phyloP scores from a whole-genome alignment of 2,888 invertebrate genomes.

The Alloscopus bannaensis region DNA sequence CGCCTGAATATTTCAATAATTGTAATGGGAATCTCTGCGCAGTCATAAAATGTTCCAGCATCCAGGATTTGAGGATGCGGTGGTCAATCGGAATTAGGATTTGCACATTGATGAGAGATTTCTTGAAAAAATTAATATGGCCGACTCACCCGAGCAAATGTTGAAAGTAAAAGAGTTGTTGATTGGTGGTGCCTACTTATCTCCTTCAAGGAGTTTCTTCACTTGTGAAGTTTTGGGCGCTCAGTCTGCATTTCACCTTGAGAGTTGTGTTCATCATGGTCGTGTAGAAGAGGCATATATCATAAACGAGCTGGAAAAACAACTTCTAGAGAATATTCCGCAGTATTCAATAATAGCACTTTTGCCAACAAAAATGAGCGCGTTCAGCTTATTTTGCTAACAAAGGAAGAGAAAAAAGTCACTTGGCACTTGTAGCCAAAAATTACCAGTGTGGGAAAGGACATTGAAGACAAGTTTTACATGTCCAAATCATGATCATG shows the following conservation, averaged over 20 bases:
- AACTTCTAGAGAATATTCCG: not conserved
- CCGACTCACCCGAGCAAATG: not conserved
- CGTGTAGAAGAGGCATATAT: not conserved
- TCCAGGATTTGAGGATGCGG: constrained; percentile 2
- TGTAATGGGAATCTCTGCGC: not conserved
- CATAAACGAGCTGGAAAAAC: not conserved
- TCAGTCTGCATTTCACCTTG: not conserved
- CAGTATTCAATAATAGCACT: too few relatives aligned
- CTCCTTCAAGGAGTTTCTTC: too few relatives aligned
- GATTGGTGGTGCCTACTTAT: not conserved
- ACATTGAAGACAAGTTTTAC: too few relatives aligned
- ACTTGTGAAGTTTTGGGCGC: not conserved
- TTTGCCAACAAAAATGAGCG: too few relatives aligned
- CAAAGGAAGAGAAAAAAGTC: too few relatives aligned
- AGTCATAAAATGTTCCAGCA: not conserved
- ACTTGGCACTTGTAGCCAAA: too few relatives aligned
- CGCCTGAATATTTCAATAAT: not conserved
- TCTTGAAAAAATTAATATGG: constrained; percentile 50
- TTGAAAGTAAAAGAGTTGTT: not conserved
- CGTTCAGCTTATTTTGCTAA: too few relatives aligned
- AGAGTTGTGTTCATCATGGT: not conserved
- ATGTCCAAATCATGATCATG: too few relatives aligned
- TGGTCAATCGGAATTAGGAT: not conserved
- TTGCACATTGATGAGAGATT: constrained; percentile 8
- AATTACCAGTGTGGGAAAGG: too few relatives aligned